These are phyloP conservation scores for Tamias sibiricus DNA, from an alignment of 2,113 vertebrate genomes.

Conservation along the genomic window DNA sequence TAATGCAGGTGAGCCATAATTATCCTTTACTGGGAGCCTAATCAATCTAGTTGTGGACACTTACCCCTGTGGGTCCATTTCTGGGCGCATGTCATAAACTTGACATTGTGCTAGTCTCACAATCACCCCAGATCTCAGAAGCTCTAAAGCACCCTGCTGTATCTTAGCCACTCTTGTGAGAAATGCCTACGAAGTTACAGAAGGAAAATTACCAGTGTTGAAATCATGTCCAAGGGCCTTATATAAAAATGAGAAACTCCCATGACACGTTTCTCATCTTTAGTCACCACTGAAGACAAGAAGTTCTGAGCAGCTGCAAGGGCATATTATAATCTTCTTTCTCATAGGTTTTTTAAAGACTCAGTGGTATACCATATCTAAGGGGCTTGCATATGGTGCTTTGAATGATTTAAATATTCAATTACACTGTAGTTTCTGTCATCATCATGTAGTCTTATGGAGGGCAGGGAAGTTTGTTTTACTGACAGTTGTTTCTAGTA, in stretches of 20 bases:
- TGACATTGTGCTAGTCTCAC: slow-evolving; percentile 95
- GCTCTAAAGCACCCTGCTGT: slow-evolving; percentile 93
- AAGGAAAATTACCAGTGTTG: not conserved
- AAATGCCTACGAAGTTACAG: slow-evolving; percentile 89
- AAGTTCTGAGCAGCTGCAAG: not conserved
- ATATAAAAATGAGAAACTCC: not conserved
- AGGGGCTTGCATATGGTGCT: not conserved
- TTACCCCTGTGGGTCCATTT: slow-evolving; percentile 94
- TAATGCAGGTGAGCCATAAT: not conserved
- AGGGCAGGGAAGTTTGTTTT: not conserved
- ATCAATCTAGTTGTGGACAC: slow-evolving; percentile 6
- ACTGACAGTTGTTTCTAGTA: not conserved
- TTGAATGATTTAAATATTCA: not conserved
- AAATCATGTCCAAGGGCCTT: not conserved
- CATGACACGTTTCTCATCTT: not conserved
- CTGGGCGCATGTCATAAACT: slow-evolving; percentile 97
- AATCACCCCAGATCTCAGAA: slow-evolving; percentile 94
- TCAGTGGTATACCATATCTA: not conserved
- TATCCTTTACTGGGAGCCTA: not conserved
- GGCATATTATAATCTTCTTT: not conserved
- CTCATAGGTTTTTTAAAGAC: not conserved
- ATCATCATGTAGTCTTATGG: not conserved
- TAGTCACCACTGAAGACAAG: not conserved
- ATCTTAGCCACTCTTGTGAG: slow-evolving; percentile 96
- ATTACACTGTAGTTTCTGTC: not conserved